Evolutionary conservation across 2,888 invertebrate species (phyloP), one percentile per base, ranked within the genome.

Genomic region (Seira sanloemensis): DNA sequence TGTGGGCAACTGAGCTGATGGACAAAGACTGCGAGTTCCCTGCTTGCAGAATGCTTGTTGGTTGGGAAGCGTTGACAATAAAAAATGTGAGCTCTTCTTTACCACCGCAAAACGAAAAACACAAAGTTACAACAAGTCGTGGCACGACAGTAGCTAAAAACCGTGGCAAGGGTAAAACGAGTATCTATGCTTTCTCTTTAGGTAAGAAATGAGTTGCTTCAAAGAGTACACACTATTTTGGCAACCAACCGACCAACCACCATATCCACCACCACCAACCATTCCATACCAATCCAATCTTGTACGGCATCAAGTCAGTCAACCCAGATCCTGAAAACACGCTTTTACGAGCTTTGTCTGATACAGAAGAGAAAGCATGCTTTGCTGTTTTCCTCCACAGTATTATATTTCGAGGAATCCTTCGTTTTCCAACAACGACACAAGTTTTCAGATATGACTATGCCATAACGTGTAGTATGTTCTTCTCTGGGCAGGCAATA

Each of bases 11-110:
- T 25, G 83, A 83, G 78, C 83, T 83, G 83, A 83, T 78, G 83
- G 78, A 78, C 83, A 83, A 83, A 83, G 83, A 83, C 83, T 83
- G 83, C 67, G 82, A 77, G 77, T n/a, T n/a, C n/a, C n/a, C n/a
- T n/a, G 50, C 77, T 27, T 66, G 50, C 66, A 72, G 50, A 19
- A 75, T 21, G 69, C 23, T 50, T 50, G 16, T 82, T 66, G 82
- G 82, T 67, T 76, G 77, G 77, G 77, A 77, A 72, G 54, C 82
- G 82, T 82, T 82, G 82, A 82, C 82, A 77, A 77, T 82, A 82
- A 67, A 72, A 18, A 27, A 62, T n/a, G 62, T 25, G 16, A 46
- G 62, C 54, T 73, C 58, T 16, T 58, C 27, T 50, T 18, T 46
- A 67, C 67, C 50, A 50, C 12, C 12, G 67, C 25, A 18, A 12